Conservation (phyloP, 2,113 vertebrate genomes). For the Uropsilus gracilis region DNA sequence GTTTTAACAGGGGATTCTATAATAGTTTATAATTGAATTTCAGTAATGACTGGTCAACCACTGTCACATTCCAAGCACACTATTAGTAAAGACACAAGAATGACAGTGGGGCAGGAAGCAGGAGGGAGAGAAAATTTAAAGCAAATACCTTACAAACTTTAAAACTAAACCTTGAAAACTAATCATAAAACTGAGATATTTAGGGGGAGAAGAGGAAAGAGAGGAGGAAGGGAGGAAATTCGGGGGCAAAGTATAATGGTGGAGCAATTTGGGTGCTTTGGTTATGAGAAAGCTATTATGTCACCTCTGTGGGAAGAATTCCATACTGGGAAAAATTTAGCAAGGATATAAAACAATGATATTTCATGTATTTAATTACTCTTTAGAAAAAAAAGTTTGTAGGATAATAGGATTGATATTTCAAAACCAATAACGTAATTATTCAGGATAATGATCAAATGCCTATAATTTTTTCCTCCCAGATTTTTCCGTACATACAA, state of each 20-base stretch:
- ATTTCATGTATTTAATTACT: no score
- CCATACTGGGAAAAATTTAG: no score
- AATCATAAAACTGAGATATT: no score
- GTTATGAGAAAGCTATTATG: no score
- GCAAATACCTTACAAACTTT: neutral
- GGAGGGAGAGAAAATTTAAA: neutral
- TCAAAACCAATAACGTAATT: neutral
- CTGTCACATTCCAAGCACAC: neutral
- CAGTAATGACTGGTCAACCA: conserved; percentile 14
- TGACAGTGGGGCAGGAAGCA: neutral
- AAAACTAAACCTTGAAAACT: no score
- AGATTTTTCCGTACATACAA: neutral
- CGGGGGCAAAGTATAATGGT: no score
- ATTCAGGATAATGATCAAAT: neutral
- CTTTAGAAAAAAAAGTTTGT: neutral
- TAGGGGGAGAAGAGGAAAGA: no score
- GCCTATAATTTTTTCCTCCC: neutral
- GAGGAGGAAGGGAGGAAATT: no score
- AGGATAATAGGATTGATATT: neutral
- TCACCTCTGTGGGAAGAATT: no score
- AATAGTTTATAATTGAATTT: neutral
- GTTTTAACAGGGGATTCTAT: conserved; percentile 20
- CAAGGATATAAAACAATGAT: no score
- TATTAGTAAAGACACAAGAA: neutral
- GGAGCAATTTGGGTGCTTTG: no score